A percentile compares a stretch with the other conserved stretches of the same genome.
Conservation (phyloP, 2,797 vertebrate genomes). For the Nyctibius grandis region DNA sequence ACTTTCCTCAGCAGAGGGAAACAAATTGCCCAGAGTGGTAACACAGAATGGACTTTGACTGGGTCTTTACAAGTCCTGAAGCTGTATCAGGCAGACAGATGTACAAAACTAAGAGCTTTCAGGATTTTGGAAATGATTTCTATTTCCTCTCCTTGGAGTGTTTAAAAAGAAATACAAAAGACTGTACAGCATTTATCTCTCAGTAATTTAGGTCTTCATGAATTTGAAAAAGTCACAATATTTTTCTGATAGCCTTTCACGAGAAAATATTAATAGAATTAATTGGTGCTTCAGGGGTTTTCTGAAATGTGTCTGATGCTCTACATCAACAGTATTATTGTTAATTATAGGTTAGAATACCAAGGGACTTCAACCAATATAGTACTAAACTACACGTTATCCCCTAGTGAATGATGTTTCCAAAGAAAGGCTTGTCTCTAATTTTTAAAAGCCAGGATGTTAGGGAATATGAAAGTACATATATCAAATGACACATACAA, state of each 20-base stretch:
- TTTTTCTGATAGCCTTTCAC: not conserved
- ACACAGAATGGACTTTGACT: not conserved
- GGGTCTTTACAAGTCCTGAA: not conserved
- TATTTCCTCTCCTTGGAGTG: not conserved
- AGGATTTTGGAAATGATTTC: not conserved
- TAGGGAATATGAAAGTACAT: not conserved
- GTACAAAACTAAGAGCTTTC: not conserved
- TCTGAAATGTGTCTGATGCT: not conserved
- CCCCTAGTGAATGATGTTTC: not conserved
- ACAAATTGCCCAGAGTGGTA: accelerated
- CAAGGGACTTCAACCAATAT: not conserved
- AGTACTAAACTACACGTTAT: not conserved
- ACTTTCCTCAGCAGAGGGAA: not conserved
- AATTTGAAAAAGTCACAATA: not conserved
- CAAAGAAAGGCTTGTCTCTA: not conserved
- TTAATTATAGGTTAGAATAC: not conserved
- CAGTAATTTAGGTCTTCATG: not conserved
- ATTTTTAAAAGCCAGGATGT: not conserved
- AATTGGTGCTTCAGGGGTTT: not conserved
- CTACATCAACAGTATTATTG: not conserved
- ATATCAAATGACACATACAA: not conserved
- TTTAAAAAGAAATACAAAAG: not conserved
- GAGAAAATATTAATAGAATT: not conserved
- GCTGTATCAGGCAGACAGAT: not conserved
- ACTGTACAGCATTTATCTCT: not conserved